Evolutionary conservation across 2,888 invertebrate species (phyloP).

Genomic region (Epinotia bilunana): DNA sequence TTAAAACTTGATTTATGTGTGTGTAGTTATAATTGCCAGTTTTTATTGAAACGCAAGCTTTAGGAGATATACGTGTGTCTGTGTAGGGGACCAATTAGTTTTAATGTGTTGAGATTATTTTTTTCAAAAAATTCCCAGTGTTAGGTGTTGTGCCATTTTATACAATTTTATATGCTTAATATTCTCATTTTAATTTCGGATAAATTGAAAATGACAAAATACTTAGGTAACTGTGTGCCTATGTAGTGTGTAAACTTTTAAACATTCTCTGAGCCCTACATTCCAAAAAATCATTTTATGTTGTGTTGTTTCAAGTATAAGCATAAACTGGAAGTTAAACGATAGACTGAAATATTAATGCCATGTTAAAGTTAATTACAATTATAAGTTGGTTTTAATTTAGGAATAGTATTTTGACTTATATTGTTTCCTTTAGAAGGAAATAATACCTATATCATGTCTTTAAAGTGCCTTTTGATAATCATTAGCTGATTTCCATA

Average conservation of each 20-base stretch:
- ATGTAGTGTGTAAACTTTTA: constrained; percentile 16
- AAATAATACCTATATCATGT: constrained; percentile 27
- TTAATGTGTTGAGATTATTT: constrained; percentile 40
- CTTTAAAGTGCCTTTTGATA: constrained; percentile 24
- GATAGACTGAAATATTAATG: constrained; percentile 44
- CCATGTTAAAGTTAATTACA: constrained; percentile 43
- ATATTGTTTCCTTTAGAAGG: constrained; percentile 31
- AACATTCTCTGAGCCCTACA: constrained; percentile 32
- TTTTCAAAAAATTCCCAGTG: constrained; percentile 51
- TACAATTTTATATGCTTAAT: constrained; percentile 26
- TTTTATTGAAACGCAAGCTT: constrained; percentile 40
- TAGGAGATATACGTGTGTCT: constrained; percentile 5
- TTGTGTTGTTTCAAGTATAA: constrained; percentile 31
- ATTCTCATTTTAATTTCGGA: constrained; percentile 16
- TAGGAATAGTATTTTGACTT: constrained; percentile 36
- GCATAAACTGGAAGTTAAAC: constrained; percentile 41
- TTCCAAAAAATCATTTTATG: constrained; percentile 39
- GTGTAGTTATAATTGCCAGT: constrained; percentile 37
- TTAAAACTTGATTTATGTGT: constrained; percentile 56
- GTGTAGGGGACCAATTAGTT: constrained; percentile 19
- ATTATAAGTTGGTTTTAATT: constrained; percentile 37
- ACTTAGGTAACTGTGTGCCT: constrained; percentile 22
- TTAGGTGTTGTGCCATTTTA: constrained; percentile 58
- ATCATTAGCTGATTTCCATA: not conserved
- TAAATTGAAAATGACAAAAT: not conserved